These are phyloP conservation scores for Lasioglossum pauxillum DNA, from an alignment of 2,888 invertebrate species.

Conservation along the genomic window DNA sequence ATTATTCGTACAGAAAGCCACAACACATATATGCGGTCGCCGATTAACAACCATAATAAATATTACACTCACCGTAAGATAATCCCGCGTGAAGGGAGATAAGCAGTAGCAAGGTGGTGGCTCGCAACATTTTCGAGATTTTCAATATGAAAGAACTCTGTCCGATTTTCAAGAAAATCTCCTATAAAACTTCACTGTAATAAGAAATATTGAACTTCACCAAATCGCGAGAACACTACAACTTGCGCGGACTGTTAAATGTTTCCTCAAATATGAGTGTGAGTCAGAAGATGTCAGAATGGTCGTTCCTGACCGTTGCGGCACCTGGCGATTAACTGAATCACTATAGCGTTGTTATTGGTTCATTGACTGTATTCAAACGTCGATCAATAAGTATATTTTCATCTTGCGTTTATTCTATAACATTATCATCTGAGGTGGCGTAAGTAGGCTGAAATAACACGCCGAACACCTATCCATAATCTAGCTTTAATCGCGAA, in stretches of 20 bases:
- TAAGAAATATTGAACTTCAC: not conserved
- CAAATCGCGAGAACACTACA: not conserved
- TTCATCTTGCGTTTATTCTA: not conserved
- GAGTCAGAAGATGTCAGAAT: conserved; percentile 44
- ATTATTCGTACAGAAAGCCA: not conserved
- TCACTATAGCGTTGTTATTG: not conserved
- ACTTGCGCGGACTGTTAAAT: conserved; percentile 12
- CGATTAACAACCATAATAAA: not conserved
- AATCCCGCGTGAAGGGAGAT: conserved; percentile 33
- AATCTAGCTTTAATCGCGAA: too few relatives aligned
- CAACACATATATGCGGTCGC: not conserved
- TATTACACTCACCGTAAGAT: conserved; percentile 51
- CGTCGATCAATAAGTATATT: not conserved
- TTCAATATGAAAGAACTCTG: not conserved
- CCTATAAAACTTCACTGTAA: not conserved
- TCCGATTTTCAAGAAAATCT: not conserved
- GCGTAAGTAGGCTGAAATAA: too few relatives aligned
- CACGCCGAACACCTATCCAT: too few relatives aligned
- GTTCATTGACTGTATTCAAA: not conserved
- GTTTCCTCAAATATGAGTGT: conserved; percentile 13
- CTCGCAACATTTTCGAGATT: conserved; percentile 44
- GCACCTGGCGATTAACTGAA: not conserved
- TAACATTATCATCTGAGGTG: not conserved
- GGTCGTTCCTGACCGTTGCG: conserved; percentile 19
- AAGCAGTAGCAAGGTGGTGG: conserved; percentile 34